Conservation (phyloP, 2,797 vertebrate species). For the Falco naumanni region DNA sequence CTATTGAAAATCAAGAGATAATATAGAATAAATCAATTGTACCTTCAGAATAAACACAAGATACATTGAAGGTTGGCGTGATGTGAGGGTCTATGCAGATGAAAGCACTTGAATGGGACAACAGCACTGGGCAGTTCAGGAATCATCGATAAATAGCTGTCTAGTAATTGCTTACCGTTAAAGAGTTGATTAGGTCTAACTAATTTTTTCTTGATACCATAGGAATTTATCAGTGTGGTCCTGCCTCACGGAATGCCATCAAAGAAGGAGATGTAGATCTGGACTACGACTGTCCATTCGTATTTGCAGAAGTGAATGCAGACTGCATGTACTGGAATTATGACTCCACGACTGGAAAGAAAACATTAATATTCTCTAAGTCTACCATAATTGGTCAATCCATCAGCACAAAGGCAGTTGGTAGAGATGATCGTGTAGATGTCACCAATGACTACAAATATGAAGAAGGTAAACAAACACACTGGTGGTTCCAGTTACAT, state of each 20-base stretch:
- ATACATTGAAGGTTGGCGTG: not conserved
- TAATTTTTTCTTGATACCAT: not conserved
- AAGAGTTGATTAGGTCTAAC: not conserved
- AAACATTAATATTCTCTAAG: conserved; percentile 46
- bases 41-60: not conserved
- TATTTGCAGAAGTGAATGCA: conserved; percentile 81
- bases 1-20: not conserved
- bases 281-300: conserved; percentile 74
- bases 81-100: not conserved
- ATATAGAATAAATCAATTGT: not conserved
- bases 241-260: conserved; percentile 70
- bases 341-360: not conserved
- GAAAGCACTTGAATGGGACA: not conserved
- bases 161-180: not conserved
- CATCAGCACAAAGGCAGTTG: conserved; percentile 93
- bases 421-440: conserved; percentile 84
- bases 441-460: conserved; percentile 91
- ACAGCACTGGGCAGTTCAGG: not conserved
- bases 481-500: not conserved
- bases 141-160: not conserved
- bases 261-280: conserved; percentile 77
- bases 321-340: conserved; percentile 78
- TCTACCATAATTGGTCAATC: conserved; percentile 77
- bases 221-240: conserved; percentile 83
- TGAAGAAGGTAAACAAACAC: conserved; percentile 85